A percentile compares a stretch with the other conserved stretches of the same genome.
These are phyloP conservation scores for Gryllus bimaculatus DNA, from an alignment of 1,140 invertebrate genomes.

Conservation along the genomic window DNA sequence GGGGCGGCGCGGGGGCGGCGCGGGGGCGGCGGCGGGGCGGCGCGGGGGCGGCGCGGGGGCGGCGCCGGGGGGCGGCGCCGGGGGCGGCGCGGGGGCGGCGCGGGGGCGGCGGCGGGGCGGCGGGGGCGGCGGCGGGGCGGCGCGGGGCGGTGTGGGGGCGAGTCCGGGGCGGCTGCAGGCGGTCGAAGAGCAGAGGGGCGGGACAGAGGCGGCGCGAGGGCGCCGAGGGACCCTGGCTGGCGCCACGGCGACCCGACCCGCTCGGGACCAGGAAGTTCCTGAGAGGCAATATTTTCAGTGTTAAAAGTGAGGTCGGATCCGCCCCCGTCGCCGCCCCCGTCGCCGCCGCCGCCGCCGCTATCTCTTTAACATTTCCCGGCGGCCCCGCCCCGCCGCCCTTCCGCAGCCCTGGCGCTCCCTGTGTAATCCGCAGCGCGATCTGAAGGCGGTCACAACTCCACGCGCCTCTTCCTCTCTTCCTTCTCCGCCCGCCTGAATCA, in stretches of 20 bases:
- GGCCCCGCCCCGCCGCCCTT: not conserved
- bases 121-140: too few species aligned
- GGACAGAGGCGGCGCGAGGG: not conserved
- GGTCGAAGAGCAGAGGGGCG: too few species aligned
- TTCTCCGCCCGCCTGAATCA: not conserved
- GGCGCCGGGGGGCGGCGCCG: too few species aligned
- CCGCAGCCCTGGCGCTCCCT: not conserved
- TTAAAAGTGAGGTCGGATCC: conserved; percentile 18
- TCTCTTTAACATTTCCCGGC: conserved; percentile 10
- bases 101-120: too few species aligned
- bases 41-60: too few species aligned
- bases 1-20: too few species aligned
- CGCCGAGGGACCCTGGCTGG: not conserved
- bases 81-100: not conserved
- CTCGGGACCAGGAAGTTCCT: conserved; percentile 11
- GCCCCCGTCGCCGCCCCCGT: not conserved
- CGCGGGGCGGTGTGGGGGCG: too few species aligned
- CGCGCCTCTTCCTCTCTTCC: not conserved
- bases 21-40: too few species aligned
- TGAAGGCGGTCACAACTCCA: not conserved
- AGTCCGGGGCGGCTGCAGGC: too few species aligned
- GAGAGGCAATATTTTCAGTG: conserved; percentile 18
- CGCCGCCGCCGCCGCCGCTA: not conserved
- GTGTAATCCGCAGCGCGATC: not conserved
- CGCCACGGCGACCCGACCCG: not conserved